These are phyloP conservation scores for Holocentrus rufus DNA, from an alignment of 2,797 vertebrate species.

Conservation along the genomic window DNA sequence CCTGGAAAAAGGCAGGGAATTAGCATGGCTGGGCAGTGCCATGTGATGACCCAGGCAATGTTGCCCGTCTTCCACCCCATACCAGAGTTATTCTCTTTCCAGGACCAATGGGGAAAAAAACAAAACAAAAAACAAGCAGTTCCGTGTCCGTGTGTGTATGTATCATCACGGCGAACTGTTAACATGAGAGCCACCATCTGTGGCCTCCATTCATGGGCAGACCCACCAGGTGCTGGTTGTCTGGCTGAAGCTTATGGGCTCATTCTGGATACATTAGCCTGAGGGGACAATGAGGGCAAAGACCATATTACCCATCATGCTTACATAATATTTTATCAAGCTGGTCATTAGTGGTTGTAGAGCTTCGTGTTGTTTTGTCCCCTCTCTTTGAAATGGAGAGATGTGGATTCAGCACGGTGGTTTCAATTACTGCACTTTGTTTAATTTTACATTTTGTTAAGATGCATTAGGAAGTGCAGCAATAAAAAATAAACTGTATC, in stretches of 20 bases:
- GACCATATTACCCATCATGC: conserved; percentile 10
- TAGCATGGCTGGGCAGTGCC: conserved; percentile 52
- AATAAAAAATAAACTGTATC: too few species aligned
- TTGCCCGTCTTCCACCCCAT: background rate
- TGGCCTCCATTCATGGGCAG: conserved; percentile 36
- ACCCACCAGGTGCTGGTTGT: conserved; percentile 46
- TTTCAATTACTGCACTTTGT: background rate
- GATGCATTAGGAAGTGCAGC: background rate
- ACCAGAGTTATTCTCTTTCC: conserved; percentile 13
- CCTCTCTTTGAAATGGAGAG: background rate
- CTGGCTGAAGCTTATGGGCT: conserved; percentile 38
- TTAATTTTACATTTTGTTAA: background rate
- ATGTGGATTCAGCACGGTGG: background rate
- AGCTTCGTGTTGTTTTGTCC: background rate
- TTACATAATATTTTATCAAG: conserved; percentile 14
- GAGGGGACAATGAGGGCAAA: conserved; percentile 36
- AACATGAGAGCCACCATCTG: conserved; percentile 54
- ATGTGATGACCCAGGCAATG: conserved; percentile 24
- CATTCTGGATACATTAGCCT: conserved; percentile 47
- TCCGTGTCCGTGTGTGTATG: background rate
- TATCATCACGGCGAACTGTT: conserved; percentile 37
- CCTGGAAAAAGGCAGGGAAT: conserved; percentile 63
- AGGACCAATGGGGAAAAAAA: background rate
- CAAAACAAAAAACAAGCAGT: background rate
- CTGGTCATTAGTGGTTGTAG: conserved; percentile 13